Conservation (phyloP, 2,113 vertebrate species). For the Physeter macrocephalus region DNA sequence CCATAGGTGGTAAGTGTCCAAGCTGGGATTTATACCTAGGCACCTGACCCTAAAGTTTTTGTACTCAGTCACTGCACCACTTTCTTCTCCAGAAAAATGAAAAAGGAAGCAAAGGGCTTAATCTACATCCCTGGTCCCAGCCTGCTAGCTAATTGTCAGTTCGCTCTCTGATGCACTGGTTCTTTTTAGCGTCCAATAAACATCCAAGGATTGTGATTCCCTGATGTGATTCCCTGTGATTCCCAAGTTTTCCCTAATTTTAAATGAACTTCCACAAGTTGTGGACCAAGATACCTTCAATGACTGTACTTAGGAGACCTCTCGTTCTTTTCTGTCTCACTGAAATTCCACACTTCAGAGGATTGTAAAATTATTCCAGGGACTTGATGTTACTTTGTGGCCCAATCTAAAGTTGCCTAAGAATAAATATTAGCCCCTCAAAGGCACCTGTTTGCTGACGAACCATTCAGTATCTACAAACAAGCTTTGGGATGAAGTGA, state of each 20-base stretch:
- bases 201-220: not conserved
- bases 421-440: not conserved
- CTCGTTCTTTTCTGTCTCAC: not conserved
- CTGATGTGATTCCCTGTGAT: not conserved
- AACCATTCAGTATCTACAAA: not conserved
- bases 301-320: not conserved
- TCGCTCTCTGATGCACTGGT: not conserved
- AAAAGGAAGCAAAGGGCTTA: not conserved
- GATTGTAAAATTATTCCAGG: not conserved
- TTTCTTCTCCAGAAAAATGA: not conserved
- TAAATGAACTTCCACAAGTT: not conserved
- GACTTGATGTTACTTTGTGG: not conserved
- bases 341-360: not conserved
- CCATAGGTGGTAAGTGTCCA: not conserved
- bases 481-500: not conserved
- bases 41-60: not conserved
- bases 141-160: not conserved
- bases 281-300: not conserved
- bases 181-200: not conserved
- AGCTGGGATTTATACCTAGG: not conserved
- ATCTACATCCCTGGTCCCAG: not conserved
- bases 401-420: not conserved
- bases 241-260: not conserved
- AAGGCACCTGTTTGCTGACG: not conserved
- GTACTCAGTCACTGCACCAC: not conserved